These are phyloP conservation scores for Argynnis bischoffii DNA, from an alignment of 2,888 invertebrate genomes.

Conservation along the genomic window DNA sequence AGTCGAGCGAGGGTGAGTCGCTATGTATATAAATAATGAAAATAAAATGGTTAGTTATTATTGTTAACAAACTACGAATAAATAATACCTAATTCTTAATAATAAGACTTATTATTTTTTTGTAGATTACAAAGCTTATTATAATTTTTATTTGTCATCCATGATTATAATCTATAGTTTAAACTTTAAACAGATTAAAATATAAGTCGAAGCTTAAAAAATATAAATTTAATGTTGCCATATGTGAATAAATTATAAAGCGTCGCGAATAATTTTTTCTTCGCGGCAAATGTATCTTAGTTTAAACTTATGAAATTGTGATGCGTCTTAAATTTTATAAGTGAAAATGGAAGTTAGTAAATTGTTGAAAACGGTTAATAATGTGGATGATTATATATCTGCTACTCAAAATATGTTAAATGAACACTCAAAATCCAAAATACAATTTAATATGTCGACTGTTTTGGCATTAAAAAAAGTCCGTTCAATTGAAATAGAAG, in stretches of 20 bases:
- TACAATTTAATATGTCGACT: constrained; percentile 59
- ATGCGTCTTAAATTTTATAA: not conserved
- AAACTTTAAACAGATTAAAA: no score
- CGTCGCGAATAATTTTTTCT: not conserved
- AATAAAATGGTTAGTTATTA: no score
- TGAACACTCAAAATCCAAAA: constrained; percentile 48
- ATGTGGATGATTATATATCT: constrained; percentile 56
- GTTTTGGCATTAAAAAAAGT: constrained; percentile 61
- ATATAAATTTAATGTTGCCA: no score
- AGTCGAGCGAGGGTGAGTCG: no score
- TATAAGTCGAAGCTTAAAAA: no score
- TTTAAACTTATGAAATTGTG: constrained; percentile 20
- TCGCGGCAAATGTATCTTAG: constrained; percentile 20
- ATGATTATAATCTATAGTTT: no score
- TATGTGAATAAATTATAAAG: not conserved
- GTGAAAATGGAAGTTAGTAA: constrained; percentile 58
- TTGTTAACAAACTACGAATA: no score
- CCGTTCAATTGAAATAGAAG: constrained; percentile 63
- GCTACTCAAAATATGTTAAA: constrained; percentile 51
- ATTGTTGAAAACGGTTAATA: constrained; percentile 51
- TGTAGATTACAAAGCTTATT: no score
- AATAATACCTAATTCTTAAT: no score
- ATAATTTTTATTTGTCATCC: no score
- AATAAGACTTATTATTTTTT: no score
- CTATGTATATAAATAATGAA: no score